Evolutionary conservation across 2,888 invertebrate genomes (phyloP), one percentile per base, ranked within the genome.

Genomic region (Drosophila mettleri): DNA sequence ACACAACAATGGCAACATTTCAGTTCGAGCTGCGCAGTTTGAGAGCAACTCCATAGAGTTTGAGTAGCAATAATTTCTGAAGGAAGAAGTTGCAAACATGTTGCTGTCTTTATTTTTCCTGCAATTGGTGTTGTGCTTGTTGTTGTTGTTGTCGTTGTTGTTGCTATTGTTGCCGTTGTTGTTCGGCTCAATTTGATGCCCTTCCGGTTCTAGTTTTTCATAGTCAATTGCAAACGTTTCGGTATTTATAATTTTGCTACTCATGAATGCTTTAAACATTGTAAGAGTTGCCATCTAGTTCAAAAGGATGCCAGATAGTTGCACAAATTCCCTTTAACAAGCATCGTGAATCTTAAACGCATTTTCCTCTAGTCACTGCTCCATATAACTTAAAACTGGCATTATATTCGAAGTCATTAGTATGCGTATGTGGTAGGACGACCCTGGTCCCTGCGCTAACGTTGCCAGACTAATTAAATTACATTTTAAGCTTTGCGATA

Each of bases 381-480:
- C 20, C 4, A 20, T 4, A 12, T 1, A 16, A 20, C 18, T 22
- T n/a, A 39, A 33, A 8, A 4, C 48, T 61, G 29, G n/a, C 2
- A 55, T 70, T 64, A 57, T 64, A 45, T n/a, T 41, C 9, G 66
- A 69, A 66, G 68, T 68, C 59, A 63, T 59, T 59, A 41, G 70
- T 75, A 65, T 67, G 64, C 22, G 45, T 38, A 24, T 38, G 31
- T 36, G 33, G 18, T n/a, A 6, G 16, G 27, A 16, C 3, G 16
- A 2, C 12, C 7, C 16, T 29, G 7, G 3, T 10, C 12, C 16
- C 38, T 29, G 34, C 22, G 12, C 10, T 18, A 57, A 36, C 52
- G 53, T 65, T 74, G 64, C 61, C 78, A 86, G 88, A 88, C 82
- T 86, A 83, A 83, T 83, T 86, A 86, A 83, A 88, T 82, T 73